Conservation (phyloP, 2,888 invertebrate species). For the Amphipoea oculea region DNA sequence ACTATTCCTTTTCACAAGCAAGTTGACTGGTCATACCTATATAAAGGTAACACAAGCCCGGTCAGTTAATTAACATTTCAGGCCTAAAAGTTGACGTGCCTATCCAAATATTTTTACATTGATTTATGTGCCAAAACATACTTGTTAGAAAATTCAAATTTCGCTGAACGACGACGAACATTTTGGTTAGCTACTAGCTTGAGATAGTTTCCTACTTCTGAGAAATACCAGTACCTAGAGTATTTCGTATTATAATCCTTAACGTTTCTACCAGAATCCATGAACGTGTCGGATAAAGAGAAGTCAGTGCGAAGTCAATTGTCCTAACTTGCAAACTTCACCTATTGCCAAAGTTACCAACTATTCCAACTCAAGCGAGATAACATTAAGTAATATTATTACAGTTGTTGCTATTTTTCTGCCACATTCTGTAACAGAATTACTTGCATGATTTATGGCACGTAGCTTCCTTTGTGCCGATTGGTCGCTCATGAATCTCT, state of each 20-base stretch:
- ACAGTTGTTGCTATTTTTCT: slow-evolving; percentile 58
- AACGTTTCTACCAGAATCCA: slow-evolving; percentile 35
- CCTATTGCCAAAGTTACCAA: slow-evolving; percentile 78
- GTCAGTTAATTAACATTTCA: not conserved
- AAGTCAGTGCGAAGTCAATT: slow-evolving; percentile 70
- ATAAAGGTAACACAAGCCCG: not conserved
- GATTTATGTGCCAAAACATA: not conserved
- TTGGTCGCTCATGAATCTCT: slow-evolving; percentile 45
- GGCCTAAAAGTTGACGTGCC: not conserved
- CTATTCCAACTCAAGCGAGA: slow-evolving; percentile 60
- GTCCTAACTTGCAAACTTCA: slow-evolving; percentile 75
- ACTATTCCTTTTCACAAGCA: not conserved
- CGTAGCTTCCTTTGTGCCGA: slow-evolving; percentile 46
- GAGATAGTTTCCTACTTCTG: not conserved
- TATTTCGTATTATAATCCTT: slow-evolving; percentile 17
- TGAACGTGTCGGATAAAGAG: slow-evolving; percentile 64
- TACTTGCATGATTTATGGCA: slow-evolving; percentile 57
- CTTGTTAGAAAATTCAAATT: not conserved
- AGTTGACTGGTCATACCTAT: not conserved
- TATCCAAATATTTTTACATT: not conserved
- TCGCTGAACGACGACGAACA: not conserved
- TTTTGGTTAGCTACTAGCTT: not conserved
- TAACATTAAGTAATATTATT: slow-evolving; percentile 62
- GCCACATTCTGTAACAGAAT: slow-evolving; percentile 45
- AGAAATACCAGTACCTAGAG: not conserved